These are phyloP conservation scores for Sebastes iracundus DNA, from an alignment of 2,797 vertebrate species.

Conservation along the genomic window DNA sequence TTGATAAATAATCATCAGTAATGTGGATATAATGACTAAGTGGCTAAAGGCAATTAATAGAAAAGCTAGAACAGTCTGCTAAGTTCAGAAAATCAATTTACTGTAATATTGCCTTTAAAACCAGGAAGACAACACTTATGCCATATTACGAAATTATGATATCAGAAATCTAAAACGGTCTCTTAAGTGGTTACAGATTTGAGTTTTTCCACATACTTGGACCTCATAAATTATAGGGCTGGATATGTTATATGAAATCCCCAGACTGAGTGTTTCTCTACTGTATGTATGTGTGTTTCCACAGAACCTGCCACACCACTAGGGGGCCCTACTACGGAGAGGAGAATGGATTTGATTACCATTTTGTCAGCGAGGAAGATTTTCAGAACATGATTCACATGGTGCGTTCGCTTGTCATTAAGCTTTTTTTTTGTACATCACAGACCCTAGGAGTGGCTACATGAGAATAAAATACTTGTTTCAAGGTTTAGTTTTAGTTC, in stretches of 20 bases:
- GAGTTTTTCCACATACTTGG: neutral
- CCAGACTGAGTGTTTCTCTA: neutral
- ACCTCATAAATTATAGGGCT: conserved; percentile 14
- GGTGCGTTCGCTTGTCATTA: conserved; percentile 73
- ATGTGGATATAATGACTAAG: too few species aligned
- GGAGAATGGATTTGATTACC: conserved; percentile 90
- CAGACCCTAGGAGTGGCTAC: neutral
- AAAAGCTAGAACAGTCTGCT: too few species aligned
- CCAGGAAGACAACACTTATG: too few species aligned
- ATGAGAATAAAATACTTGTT: neutral
- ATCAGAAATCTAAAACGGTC: neutral
- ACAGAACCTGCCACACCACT: conserved; percentile 92
- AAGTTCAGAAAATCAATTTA: too few species aligned
- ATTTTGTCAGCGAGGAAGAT: conserved; percentile 88
- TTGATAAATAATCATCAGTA: too few species aligned
- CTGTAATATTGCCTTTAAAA: too few species aligned
- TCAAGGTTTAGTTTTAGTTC: neutral
- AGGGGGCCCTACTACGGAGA: conserved; percentile 89
- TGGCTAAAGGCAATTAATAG: too few species aligned
- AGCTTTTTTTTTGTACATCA: neutral
- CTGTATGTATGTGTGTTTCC: neutral
- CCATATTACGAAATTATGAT: too few species aligned
- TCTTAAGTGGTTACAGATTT: conserved; percentile 1
- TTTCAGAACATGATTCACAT: conserved; percentile 87
- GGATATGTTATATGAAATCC: neutral